Percentiles rank a stretch among this genome's conserved stretches.
Conservation (phyloP, 2,113 vertebrate species). For the Larimichthys polyactis region DNA sequence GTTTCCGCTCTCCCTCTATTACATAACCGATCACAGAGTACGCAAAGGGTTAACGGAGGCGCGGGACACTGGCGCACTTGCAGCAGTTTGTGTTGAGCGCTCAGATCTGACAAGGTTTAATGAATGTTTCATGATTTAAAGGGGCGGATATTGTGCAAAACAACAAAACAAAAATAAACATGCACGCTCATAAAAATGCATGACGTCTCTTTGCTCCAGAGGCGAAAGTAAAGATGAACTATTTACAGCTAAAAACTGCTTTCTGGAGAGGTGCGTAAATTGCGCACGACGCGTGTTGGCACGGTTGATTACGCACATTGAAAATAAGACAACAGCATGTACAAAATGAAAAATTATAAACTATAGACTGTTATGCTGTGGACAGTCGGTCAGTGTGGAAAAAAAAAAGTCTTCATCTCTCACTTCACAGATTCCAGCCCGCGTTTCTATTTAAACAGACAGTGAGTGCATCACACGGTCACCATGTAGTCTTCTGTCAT, state of each 20-base stretch:
- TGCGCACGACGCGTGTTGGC: slow-evolving; percentile 17
- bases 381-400: not conserved
- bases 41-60: not conserved
- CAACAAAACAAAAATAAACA: not conserved
- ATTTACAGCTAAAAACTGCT: not conserved
- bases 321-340: not conserved
- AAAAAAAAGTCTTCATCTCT: no score
- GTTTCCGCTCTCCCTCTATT: slow-evolving; percentile 17
- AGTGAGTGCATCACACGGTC: no score
- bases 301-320: not conserved
- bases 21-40: slow-evolving; percentile 27
- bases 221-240: not conserved
- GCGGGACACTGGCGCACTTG: slow-evolving; percentile 12
- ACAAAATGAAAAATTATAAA: not conserved
- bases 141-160: not conserved
- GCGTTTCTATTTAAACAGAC: not conserved
- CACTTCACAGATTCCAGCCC: not conserved
- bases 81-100: not conserved
- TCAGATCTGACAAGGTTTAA: not conserved
- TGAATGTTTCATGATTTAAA: not conserved
- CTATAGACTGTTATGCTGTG: not conserved
- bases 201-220: not conserved
- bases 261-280: slow-evolving; percentile 26
- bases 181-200: not conserved
- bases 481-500: not conserved